Evolutionary conservation across 2,797 vertebrate species (phyloP).

Genomic region (Lycodopsis pacificus): DNA sequence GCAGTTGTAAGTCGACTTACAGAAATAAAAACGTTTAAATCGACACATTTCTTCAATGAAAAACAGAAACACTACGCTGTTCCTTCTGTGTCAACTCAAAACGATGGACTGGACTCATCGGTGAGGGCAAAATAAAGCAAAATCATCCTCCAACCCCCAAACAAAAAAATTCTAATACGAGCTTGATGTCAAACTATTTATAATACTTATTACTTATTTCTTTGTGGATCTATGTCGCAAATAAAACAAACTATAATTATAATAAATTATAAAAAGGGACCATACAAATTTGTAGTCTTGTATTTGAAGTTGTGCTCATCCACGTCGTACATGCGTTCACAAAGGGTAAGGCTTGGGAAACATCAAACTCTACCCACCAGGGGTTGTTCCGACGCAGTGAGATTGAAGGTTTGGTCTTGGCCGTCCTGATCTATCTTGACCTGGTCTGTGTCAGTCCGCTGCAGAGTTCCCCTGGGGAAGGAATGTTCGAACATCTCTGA

Average conservation of each 20-base stretch:
- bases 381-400: constrained; percentile 37
- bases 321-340: not conserved
- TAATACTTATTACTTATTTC: not conserved
- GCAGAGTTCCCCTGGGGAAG: constrained; percentile 70
- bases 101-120: not conserved
- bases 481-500: constrained; percentile 76
- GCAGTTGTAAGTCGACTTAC: too few relatives aligned
- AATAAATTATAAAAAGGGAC: too few relatives aligned
- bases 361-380: constrained; percentile 31
- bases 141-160: not conserved
- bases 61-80: not conserved
- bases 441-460: constrained; percentile 66
- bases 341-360: not conserved
- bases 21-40: too few relatives aligned
- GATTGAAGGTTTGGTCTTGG: constrained; percentile 50
- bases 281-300: not conserved
- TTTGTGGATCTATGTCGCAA: not conserved
- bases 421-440: constrained; percentile 68
- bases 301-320: not conserved
- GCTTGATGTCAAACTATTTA: not conserved
- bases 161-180: not conserved
- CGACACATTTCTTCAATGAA: too few relatives aligned
- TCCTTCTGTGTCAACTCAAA: not conserved
- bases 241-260: not conserved
- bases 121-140: not conserved